Conservation (phyloP, 64 coral and sea anemone species). For the Porites australiensis region DNA sequence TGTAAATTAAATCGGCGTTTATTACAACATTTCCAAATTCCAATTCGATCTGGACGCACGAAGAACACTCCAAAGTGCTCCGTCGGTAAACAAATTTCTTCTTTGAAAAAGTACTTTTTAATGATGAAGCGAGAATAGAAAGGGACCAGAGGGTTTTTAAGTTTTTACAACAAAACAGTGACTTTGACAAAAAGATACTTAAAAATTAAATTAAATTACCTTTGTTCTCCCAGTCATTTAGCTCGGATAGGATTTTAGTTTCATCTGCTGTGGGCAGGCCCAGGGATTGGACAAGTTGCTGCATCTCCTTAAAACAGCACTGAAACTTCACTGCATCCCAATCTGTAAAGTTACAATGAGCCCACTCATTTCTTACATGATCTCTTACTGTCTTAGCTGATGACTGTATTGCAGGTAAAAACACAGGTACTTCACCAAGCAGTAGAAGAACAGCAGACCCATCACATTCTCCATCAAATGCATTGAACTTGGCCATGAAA, state of each 20-base stretch:
- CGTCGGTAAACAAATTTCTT: too few species aligned
- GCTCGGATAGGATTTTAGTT: not conserved
- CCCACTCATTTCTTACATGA: conserved; percentile 27
- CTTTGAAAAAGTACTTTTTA: too few species aligned
- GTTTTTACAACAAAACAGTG: too few species aligned
- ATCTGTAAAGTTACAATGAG: conserved; percentile 26
- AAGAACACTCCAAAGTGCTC: too few species aligned
- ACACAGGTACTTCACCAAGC: conserved; percentile 12
- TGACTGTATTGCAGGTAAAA: not conserved
- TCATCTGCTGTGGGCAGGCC: not conserved
- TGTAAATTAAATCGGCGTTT: too few species aligned
- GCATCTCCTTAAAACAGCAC: conserved; percentile 28
- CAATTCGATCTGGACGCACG: too few species aligned
- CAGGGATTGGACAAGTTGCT: conserved; percentile 18
- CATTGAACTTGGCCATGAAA: conserved; percentile 50
- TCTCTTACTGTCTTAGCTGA: conserved; percentile 18
- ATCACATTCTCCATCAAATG: conserved; percentile 35
- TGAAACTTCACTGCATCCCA: conserved; percentile 12
- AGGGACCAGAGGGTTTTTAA: too few species aligned
- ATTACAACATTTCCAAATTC: too few species aligned
- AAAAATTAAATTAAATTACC: not conserved
- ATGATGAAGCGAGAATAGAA: too few species aligned
- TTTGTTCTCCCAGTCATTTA: not conserved
- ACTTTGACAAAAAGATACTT: not conserved
- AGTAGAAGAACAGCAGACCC: conserved; percentile 20